Percentiles rank a stretch among this genome's conserved stretches.
These are phyloP conservation scores for Lamellibrachia columna DNA, from an alignment of 2,888 invertebrate genomes.

Conservation along the genomic window DNA sequence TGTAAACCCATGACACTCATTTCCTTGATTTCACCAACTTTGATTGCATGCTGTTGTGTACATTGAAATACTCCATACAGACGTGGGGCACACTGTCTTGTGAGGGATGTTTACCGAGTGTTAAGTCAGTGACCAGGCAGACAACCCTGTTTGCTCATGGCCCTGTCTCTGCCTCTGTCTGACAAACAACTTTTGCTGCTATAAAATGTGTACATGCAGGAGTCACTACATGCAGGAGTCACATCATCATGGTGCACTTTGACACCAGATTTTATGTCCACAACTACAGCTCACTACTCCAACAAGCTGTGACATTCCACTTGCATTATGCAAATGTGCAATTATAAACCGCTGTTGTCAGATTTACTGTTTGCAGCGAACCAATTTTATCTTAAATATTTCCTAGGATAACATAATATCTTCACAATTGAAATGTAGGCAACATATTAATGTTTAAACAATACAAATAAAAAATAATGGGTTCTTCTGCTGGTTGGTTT, in stretches of 20 bases:
- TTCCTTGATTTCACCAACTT: background rate
- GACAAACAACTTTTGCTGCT: background rate
- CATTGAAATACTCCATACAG: background rate
- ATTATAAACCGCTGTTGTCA: background rate
- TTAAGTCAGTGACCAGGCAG: background rate
- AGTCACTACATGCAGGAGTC: background rate
- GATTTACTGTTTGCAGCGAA: background rate
- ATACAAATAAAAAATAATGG: background rate
- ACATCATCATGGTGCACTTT: background rate
- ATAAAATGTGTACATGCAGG: background rate
- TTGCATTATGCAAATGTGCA: background rate
- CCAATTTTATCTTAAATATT: background rate
- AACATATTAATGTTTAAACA: background rate
- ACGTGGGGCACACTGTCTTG: background rate
- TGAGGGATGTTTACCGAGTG: background rate
- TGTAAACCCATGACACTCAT: background rate
- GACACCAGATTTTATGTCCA: constrained; percentile 11
- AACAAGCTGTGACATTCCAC: background rate
- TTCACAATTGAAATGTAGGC: too few species aligned
- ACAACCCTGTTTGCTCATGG: background rate
- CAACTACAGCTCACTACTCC: background rate
- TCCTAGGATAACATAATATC: background rate
- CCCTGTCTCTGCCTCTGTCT: background rate
- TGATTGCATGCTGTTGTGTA: background rate
- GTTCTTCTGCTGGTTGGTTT: background rate